phyloP scores from a whole-genome alignment of 1,140 invertebrate species.

The Melitaea cinxia region DNA sequence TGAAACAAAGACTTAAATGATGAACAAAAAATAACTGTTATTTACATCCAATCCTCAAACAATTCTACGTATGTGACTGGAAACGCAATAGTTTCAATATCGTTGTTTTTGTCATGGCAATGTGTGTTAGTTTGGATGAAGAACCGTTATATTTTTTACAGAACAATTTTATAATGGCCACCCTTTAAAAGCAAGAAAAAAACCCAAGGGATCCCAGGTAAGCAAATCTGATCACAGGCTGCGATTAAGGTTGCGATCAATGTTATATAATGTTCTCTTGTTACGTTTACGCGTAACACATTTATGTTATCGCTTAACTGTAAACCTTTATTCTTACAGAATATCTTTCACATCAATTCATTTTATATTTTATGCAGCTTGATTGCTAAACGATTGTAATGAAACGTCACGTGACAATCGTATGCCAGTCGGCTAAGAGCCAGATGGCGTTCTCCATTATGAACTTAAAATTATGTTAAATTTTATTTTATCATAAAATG shows the following conservation, averaged over 20 bases:
- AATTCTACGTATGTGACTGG: slow-evolving; percentile 44
- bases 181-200: slow-evolving; percentile 75
- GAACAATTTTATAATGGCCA: slow-evolving; percentile 60
- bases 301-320: slow-evolving; percentile 54
- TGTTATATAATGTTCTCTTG: slow-evolving; percentile 56
- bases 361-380: slow-evolving; percentile 14
- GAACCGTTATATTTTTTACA: slow-evolving; percentile 75
- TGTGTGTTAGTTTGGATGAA: slow-evolving; percentile 63
- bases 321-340: slow-evolving; percentile 42
- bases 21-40: background rate
- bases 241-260: slow-evolving; percentile 59
- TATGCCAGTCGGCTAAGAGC: slow-evolving; percentile 21
- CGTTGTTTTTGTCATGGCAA: slow-evolving; percentile 72
- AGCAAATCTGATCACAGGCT: slow-evolving; percentile 66
- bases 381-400: slow-evolving; percentile 4
- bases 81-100: slow-evolving; percentile 70
- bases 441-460: no score
- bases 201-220: slow-evolving; percentile 67
- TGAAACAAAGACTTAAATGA: no score
- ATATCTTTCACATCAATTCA: slow-evolving; percentile 11
- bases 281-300: slow-evolving; percentile 50
- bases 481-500: no score
- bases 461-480: no score
- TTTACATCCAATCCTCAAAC: slow-evolving; percentile 19
- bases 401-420: slow-evolving; percentile 15